phyloP scores from a whole-genome alignment of 2,888 invertebrate species.

The Carpatolechia fugitivella region DNA sequence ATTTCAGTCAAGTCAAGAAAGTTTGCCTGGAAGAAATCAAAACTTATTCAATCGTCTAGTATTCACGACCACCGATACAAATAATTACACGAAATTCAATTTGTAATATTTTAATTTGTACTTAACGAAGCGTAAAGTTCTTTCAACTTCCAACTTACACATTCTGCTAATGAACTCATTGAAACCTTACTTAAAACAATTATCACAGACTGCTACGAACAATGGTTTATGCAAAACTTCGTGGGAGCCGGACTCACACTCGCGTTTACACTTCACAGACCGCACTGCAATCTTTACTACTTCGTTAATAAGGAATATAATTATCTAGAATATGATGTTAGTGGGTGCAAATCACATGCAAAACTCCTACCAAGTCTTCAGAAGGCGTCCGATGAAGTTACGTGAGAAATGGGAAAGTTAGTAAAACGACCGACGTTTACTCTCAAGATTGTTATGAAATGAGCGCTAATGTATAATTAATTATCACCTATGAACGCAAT shows the following conservation, averaged over 20 bases:
- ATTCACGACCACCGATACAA: no score
- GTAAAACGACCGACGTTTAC: conserved; percentile 16
- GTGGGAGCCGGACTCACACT: neutral
- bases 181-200: conserved; percentile 2
- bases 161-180: neutral
- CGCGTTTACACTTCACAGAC: neutral
- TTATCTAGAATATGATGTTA: neutral
- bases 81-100: no score
- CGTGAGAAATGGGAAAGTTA: conserved; percentile 49
- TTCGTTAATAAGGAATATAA: neutral
- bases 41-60: no score
- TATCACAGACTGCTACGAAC: conserved; percentile 30
- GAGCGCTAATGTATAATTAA: neutral
- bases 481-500: neutral
- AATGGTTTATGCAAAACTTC: conserved; percentile 52
- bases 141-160: neutral
- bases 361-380: conserved; percentile 16
- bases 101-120: no score
- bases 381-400: conserved; percentile 34
- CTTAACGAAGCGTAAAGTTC: no score
- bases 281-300: neutral
- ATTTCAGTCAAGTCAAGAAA: no score
- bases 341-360: neutral
- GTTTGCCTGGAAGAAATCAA: no score
- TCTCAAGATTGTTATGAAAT: neutral